These are phyloP conservation scores for Xestia sexstrigata DNA, from an alignment of 2,888 invertebrate genomes.

Conservation along the genomic window DNA sequence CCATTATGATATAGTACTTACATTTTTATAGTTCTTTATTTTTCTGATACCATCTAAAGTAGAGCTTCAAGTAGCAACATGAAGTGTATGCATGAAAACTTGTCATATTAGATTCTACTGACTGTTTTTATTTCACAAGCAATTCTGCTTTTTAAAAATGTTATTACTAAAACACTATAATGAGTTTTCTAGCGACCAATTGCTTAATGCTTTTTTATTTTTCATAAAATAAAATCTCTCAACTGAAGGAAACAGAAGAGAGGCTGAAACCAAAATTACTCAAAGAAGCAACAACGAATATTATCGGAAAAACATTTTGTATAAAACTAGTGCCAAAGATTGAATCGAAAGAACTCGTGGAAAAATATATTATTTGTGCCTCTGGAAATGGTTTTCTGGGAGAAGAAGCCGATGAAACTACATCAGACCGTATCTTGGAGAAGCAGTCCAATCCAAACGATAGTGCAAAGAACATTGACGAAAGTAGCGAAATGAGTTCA, in stretches of 20 bases:
- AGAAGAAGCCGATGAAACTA: constrained; percentile 12
- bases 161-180: not conserved
- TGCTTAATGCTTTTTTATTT: not conserved
- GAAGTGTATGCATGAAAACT: not conserved
- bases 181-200: not conserved
- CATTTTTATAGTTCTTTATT: not conserved
- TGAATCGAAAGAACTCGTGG: constrained; percentile 9
- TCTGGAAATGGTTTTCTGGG: constrained; percentile 25
- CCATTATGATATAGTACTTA: too few species aligned
- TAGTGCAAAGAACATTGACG: not conserved
- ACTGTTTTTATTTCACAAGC: not conserved
- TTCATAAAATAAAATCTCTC: not conserved
- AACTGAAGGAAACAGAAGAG: not conserved
- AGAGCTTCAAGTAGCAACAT: too few species aligned
- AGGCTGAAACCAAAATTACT: constrained; percentile 18
- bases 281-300: constrained; percentile 37
- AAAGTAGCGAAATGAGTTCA: constrained; percentile 15
- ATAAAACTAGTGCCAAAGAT: not conserved
- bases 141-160: not conserved
- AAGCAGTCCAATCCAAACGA: not conserved
- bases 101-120: not conserved
- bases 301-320: constrained; percentile 32
- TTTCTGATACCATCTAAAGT: not conserved
- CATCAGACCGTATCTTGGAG: not conserved
- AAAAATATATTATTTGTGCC: constrained; percentile 46